Evolutionary conservation across 2,113 vertebrate genomes (phyloP).

Genomic region (Microcebus jonahi): DNA sequence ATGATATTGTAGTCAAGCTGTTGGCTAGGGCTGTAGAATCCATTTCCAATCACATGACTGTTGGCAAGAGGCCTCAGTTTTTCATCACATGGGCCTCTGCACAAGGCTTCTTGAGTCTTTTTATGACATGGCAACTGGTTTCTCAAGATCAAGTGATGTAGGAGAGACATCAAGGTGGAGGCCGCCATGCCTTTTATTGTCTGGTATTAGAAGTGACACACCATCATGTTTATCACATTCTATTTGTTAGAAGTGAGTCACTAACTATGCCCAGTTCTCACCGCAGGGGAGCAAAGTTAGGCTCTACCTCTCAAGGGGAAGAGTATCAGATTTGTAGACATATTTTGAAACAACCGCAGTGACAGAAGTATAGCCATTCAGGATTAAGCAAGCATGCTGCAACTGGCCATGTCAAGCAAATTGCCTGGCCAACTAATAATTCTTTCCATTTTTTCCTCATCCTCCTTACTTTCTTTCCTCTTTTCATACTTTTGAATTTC

Average conservation of each 20-base stretch:
- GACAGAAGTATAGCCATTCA: not conserved
- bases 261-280: too few species aligned
- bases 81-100: too few species aligned
- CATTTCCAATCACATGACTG: not conserved
- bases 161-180: not conserved
- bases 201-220: not conserved
- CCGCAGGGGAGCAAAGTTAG: not conserved
- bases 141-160: not conserved
- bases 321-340: not conserved
- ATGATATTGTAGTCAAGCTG: not conserved
- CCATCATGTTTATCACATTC: not conserved
- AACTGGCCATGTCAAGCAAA: not conserved
- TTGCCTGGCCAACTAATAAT: not conserved
- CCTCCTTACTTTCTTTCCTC: not conserved
- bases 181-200: not conserved
- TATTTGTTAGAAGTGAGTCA: not conserved
- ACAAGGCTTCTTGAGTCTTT: not conserved
- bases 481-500: not conserved
- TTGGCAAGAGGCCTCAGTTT: not conserved
- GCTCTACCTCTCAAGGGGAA: not conserved
- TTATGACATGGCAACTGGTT: too few species aligned
- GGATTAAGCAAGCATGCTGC: not conserved
- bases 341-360: not conserved
- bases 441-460: not conserved
- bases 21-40: not conserved